Evolutionary conservation across 2,113 vertebrate genomes (phyloP), one percentile per base, ranked within the genome.

Genomic region (Nerophis ophidion): DNA sequence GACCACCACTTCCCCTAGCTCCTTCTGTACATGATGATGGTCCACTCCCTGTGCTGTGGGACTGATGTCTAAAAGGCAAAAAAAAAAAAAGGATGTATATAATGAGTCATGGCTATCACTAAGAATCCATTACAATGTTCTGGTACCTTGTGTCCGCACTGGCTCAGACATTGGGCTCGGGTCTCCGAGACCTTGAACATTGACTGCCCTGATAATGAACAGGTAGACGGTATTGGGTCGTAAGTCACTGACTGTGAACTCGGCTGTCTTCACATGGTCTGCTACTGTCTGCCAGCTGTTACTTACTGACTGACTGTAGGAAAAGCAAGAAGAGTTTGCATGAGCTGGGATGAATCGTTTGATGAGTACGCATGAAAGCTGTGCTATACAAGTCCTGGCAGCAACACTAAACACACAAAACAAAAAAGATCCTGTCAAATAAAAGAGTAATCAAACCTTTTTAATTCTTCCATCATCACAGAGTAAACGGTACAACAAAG

Each of bases 21-120:
- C 97, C 60, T 97, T 98, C 85, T 99, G 97, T 1, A 98, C 96
- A 15, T 95, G 96, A n/a, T 95, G 93, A 60, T 99, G 96, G 77
- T 98, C 97, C 65, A 99, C 95, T 19, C 97, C 96, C 87, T 99
- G 96, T 1, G 93, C 94, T 63, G 97, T 93, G 34, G 97, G 97
- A 80, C 95, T 99, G 71, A 99, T 98, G 87, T 99, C 97, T 99
- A 81, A 2, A 16, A 58, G 1, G 68, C 47, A 61, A 6, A 57
- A 54, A 17, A 57, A 54, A 17, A 26, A 26, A 26, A 26, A 26
- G 38, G 8, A 11, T 9, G 60, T 33, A 8, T 48, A 68, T 5
- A 6, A 63, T 8, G 0, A 52, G 15, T 11, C 0, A 55, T 45
- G 11, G 15, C n/a, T 49, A 34, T 47, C 1, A 17, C 6, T n/a